Base-by-base conservation (phyloP, 2,888 invertebrate genomes). In the Notocelia uddmanniana region DNA sequence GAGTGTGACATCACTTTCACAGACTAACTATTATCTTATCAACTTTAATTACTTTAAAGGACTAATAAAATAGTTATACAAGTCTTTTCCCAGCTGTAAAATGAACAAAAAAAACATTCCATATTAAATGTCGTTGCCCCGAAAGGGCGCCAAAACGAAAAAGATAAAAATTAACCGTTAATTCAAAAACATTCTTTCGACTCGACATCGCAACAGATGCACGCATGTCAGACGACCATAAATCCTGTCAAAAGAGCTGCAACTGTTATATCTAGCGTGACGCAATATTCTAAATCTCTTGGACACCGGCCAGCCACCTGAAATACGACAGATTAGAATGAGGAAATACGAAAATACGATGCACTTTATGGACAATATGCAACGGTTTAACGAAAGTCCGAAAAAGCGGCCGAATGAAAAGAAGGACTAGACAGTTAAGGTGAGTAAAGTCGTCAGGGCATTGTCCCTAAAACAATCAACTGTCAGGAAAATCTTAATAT, bases 281-380 rank as follows among this genome's bases (percentile, higher is more conserved):
- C 77, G 77, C 67, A 77, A 76, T 77, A 76, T 77, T 77, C 74
- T 68, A 76, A 77, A 76, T 74, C 76, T 66, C 74, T 80, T 85
- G 85, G 84, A 78, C 68, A 21, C 21, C 66, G 50, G 81, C 86
- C 85, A 85, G 48, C 69, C 78, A 80, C 78, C 77, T 76, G 78
- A 76, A 75, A 77, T 74, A 77, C 79, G 74, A 76, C 76, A 74
- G 68, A 62, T 81, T 37, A 81, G 83, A 82, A 87, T 84, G 86
- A 86, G 88, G 88, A 88, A 86, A 83, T 74, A 78, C 80, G 70
- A 78, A 81, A 84, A 83, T 83, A 84, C 78, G 71, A 69, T 74
- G 76, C 74, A 69, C 54, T 74, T 41, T 63, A 64, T 64, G 21
- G 60, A 66, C 26, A 68, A 58, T 69, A 52, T 54, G 45, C 13